Base-by-base conservation (phyloP, 1,140 invertebrate genomes). In the Hermatobates lingyangjiaoensis region DNA sequence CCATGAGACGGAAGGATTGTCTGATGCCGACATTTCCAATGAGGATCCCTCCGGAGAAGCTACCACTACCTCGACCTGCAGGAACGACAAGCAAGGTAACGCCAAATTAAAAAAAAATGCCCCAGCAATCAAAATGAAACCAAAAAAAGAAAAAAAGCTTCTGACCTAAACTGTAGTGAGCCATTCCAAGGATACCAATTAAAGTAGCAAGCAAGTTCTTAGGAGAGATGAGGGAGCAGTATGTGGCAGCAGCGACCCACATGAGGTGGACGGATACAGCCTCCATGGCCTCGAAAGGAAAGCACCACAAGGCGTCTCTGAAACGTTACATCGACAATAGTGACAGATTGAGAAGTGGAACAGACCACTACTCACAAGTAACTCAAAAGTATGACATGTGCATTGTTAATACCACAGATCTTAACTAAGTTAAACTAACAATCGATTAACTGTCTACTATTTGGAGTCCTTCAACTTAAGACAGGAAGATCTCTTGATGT, bases 231-330 rank as follows among this genome's bases (percentile, higher is more conserved):
- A 83, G 71, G 10, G 80, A 79, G 61, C 81, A 85, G 63, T 88
- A 89, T 0, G 83, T 87, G 3, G 83, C 81, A 1, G 83, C 82
- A n/a, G 85, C 81, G 7, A 87, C 82, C 80, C 83, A 88, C 81
- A 89, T 84, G 28, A 91, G 66, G 61, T 87, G 84, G 47, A 85
- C 84, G 1, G 85, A 87, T 7, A 90, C 66, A 1, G 82, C 79
- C 67, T 91, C 85, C 70, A 87, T 76, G 1, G 81, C 77, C 66
- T 91, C 87, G 60, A 87, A 84, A 1, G 82, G 82, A 58, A 91
- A 81, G 58, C 81, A 85, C 77, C 79, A 81, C 80, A 81, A 87
- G 10, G 83, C 80, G 64, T 81, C 80, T 59, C 81, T 86, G 57
- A 44, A 58, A 64, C 57, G n/a, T n/a, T n/a, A n/a, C n/a, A n/a